A percentile compares a stretch with the other conserved stretches of the same genome.
phyloP scores from a whole-genome alignment of 2,888 invertebrate species.

The Diplazon laetatorius region DNA sequence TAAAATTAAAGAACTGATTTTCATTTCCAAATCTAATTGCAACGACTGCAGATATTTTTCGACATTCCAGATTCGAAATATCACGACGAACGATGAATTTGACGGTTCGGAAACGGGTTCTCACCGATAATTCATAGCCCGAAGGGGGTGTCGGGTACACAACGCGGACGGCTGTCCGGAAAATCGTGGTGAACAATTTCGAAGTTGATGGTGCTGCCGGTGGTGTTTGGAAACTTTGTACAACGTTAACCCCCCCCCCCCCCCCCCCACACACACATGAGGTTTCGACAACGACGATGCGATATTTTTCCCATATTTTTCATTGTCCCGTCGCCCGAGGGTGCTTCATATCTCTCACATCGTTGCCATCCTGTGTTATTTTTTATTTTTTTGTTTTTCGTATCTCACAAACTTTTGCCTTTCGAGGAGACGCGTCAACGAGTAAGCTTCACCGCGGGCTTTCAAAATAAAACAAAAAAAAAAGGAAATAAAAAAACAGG shows the following conservation, averaged over 20 bases:
- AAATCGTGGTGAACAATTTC: constrained; percentile 52
- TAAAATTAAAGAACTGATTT: too few species aligned
- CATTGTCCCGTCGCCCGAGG: not conserved
- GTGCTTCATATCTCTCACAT: not conserved
- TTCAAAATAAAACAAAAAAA: constrained; percentile 37
- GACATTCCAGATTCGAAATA: constrained; percentile 23
- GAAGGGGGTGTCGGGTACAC: constrained; percentile 15
- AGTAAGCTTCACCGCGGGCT: constrained; percentile 8
- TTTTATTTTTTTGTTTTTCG: too few species aligned
- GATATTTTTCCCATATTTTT: constrained; percentile 29
- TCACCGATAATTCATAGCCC: constrained; percentile 50
- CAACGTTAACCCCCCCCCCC: too few species aligned
- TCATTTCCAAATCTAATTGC: too few species aligned
- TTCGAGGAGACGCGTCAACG: constrained; percentile 29
- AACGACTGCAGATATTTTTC: too few species aligned
- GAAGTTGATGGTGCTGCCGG: constrained; percentile 26
- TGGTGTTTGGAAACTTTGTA: constrained; percentile 46
- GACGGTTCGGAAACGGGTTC: constrained; percentile 58
- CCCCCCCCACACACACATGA: too few species aligned
- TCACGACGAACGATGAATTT: constrained; percentile 33
- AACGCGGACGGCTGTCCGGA: constrained; percentile 19
- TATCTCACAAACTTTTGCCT: constrained; percentile 40
- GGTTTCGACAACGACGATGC: not conserved
- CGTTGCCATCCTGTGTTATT: not conserved
- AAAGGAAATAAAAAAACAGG: too few species aligned